phyloP scores from a whole-genome alignment of 2,113 vertebrate genomes.

The Gambusia holbrooki region DNA sequence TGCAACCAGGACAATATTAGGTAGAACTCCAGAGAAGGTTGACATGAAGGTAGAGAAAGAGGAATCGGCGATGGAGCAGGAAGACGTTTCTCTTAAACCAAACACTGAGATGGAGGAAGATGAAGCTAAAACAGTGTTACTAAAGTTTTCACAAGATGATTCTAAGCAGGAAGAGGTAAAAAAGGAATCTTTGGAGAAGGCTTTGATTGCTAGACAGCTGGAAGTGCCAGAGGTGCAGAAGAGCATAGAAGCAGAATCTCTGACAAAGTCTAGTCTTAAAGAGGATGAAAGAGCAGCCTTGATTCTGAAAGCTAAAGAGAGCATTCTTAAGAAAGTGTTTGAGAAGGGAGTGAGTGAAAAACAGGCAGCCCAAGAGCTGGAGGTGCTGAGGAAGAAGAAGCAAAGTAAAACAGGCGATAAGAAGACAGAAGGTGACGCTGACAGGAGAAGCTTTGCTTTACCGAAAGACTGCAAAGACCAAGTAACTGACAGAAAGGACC shows the following conservation, averaged over 20 bases:
- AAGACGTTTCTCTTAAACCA: constrained; percentile 4
- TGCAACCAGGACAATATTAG: neutral
- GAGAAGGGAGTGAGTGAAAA: constrained; percentile 75
- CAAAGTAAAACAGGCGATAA: constrained; percentile 33
- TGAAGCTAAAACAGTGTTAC: neutral
- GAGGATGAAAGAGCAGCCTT: constrained; percentile 70
- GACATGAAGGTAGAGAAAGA: constrained; percentile 24
- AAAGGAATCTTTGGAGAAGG: constrained; percentile 9
- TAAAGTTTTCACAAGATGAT: constrained; percentile 13
- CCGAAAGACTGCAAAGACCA: constrained; percentile 6
- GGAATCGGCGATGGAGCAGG: neutral
- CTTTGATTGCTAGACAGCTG: constrained; percentile 27
- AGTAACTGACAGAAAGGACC: neutral
- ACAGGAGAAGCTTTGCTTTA: neutral
- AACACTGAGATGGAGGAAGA: constrained; percentile 18
- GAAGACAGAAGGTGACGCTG: neutral
- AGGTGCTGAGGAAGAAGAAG: constrained; percentile 65
- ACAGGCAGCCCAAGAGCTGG: constrained; percentile 75
- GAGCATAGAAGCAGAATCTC: constrained; percentile 31
- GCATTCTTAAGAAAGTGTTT: constrained; percentile 79
- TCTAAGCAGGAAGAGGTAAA: constrained; percentile 26
- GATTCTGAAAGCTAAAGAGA: constrained; percentile 79
- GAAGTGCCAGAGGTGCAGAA: constrained; percentile 26
- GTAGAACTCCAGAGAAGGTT: constrained; percentile 13
- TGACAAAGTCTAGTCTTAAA: constrained; percentile 58